A percentile compares a stretch with the other conserved stretches of the same genome.
Evolutionary conservation across 2,797 vertebrate species (phyloP).

Genomic region (Liparis tanakae): DNA sequence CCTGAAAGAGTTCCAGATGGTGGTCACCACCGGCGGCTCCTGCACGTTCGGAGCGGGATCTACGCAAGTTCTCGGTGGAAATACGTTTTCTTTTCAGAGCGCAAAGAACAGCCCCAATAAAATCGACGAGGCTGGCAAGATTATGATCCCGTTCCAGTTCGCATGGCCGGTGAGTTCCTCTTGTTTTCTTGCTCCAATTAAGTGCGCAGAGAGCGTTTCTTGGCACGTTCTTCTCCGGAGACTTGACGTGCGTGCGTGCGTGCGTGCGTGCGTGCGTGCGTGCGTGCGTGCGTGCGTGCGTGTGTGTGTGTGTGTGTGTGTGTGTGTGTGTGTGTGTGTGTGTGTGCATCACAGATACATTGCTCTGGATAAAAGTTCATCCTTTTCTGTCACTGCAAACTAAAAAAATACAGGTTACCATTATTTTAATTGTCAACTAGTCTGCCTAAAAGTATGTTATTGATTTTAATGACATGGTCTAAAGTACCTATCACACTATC

Average conservation of each 20-base stretch:
- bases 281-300: no score
- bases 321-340: no score
- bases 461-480: no score
- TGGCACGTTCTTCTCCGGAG: not conserved
- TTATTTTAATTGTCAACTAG: not conserved
- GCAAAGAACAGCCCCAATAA: slow-evolving; percentile 79
- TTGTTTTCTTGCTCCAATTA: not conserved
- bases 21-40: slow-evolving; percentile 84
- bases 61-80: slow-evolving; percentile 95
- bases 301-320: no score
- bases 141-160: slow-evolving; percentile 94
- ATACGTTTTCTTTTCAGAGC: slow-evolving; percentile 91
- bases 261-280: no score
- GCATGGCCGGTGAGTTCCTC: slow-evolving; percentile 93
- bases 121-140: slow-evolving; percentile 84
- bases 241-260: no score
- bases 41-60: slow-evolving; percentile 92
- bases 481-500: not conserved
- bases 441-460: not conserved
- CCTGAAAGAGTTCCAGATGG: slow-evolving; percentile 95
- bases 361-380: not conserved
- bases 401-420: not conserved
- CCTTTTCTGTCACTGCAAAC: not conserved
- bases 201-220: not conserved
- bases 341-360: not conserved